Base-by-base conservation (phyloP, 2,797 vertebrate genomes). In the Pipistrellus nathusii region DNA sequence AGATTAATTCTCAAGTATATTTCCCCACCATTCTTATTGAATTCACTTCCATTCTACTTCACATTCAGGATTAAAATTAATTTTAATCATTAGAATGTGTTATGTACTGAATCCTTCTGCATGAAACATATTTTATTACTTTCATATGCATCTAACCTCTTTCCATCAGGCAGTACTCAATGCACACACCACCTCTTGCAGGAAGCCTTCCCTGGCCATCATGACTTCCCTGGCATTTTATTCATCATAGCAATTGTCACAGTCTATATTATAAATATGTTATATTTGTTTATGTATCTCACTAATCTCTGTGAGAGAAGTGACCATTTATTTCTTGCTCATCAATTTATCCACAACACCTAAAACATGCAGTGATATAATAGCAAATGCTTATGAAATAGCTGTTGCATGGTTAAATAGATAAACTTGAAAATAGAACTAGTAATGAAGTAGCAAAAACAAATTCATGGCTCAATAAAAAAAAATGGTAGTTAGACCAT, bases 361-460 rank as follows among this genome's bases (percentile, higher is more conserved):
- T 72, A 69, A 20, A 73, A 75, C 38, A 14, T 71, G 11, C 14
- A 64, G 41, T 35, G 30, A n/a, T 32, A n/a, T 44, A 68, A 84
- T 2, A 83, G 10, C 46, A 88, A 73, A 75, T 17, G 25, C 35
- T 62, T 62, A 46, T 21, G 51, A 76, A 87, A 73, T 59, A 59
- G 30, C 30, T 76, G 25, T 72, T 59, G 72, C 76, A 51, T 46
- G 53, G 20, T n/a, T 91, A 76, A 75, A 46, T 3, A 15, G 59
- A 32, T 64, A 84, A 73, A 85, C 71, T 76, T 73, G 57, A 86
- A 90, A 83, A 88, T 18, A 72, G 51, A 44, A 69, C 8, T 32
- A 72, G 27, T 51, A 69, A 76, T 41, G 55, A 78, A 86, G 20
- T 66, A 59, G 25, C 51, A 93, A 95, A 84, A 62, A 85, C n/a